phyloP scores from a whole-genome alignment of 2,888 invertebrate genomes.

The Machimus rusticus region DNA sequence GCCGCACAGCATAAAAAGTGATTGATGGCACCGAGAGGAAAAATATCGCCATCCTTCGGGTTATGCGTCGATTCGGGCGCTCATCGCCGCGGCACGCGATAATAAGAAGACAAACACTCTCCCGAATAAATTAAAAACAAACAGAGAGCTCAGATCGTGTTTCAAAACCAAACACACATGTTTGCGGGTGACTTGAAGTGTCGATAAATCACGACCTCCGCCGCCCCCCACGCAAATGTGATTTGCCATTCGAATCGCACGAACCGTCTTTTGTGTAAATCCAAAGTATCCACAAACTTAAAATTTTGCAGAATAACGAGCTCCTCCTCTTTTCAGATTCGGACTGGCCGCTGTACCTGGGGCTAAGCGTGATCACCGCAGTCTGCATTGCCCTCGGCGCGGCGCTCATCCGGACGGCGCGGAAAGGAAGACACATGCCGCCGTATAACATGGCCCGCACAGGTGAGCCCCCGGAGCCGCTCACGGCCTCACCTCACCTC shows the following conservation, averaged over 20 bases:
- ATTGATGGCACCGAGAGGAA: not conserved
- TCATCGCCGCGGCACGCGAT: not conserved
- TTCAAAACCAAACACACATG: not conserved
- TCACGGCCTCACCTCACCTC: not conserved
- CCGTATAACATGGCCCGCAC: conserved; percentile 62
- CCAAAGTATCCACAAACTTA: not conserved
- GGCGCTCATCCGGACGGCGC: conserved; percentile 59
- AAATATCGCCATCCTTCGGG: not conserved
- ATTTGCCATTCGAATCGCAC: not conserved
- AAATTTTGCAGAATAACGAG: not conserved
- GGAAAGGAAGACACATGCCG: conserved; percentile 58
- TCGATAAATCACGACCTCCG: not conserved
- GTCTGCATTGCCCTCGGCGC: conserved; percentile 60
- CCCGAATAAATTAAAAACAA: not conserved
- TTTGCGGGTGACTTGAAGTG: not conserved
- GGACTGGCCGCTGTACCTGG: conserved; percentile 62
- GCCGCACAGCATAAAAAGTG: not conserved
- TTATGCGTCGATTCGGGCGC: not conserved
- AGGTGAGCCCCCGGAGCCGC: conserved; percentile 54
- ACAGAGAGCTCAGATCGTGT: not conserved
- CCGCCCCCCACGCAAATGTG: not conserved
- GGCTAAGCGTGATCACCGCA: conserved; percentile 59
- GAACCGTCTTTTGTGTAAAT: not conserved
- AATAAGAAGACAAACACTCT: not conserved
- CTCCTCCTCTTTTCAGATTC: conserved; percentile 54